Evolutionary conservation across 1,140 invertebrate species (phyloP), one percentile per base, ranked within the genome.

Genomic region (Ostrea edulis): DNA sequence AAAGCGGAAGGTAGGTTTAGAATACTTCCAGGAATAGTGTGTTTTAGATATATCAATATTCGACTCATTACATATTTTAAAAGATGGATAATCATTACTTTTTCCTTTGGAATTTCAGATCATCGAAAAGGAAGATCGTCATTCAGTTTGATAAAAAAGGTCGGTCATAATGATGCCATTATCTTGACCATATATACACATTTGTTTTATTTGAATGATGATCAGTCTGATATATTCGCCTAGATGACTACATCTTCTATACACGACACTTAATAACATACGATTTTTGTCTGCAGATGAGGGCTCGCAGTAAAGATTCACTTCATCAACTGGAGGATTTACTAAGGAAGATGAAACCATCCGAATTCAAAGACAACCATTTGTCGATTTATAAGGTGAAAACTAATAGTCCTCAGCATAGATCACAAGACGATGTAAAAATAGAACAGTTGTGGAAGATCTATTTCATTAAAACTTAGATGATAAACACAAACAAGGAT

Each of bases 281-380:
- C 35, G 35, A 2, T 44, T 44, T 44, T 44, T 44, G 20, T 29
- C 54, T 55, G 3, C 92, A 96, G 96, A 96, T 96, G 93, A 95
- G 94, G 89, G 93, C 93, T 17, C 92, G 96, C 65, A 94, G 94
- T 44, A 96, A 96, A 92, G 96, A 95, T 89, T 95, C 94, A 25
- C 91, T 95, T 17, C 94, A 94, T 71, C 95, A 95, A 52, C 92
- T 96, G 25, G 96, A 96, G 91, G 96, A 96, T 90, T 95, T 96
- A 12, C 93, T 96, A 17, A 95, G 93, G 53, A 94, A 95, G 81
- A 91, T 96, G 29, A 95, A 95, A 88, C 95, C 95, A 8, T 96
- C 96, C 35, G 95, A 96, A 89, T 96, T 96, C 91, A 94, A 95
- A 89, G 96, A 96, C 92, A 96, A 96, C 87, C 96, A 96, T 88